Base-by-base conservation (phyloP, 2,797 vertebrate species). In the Nyctibius grandis region DNA sequence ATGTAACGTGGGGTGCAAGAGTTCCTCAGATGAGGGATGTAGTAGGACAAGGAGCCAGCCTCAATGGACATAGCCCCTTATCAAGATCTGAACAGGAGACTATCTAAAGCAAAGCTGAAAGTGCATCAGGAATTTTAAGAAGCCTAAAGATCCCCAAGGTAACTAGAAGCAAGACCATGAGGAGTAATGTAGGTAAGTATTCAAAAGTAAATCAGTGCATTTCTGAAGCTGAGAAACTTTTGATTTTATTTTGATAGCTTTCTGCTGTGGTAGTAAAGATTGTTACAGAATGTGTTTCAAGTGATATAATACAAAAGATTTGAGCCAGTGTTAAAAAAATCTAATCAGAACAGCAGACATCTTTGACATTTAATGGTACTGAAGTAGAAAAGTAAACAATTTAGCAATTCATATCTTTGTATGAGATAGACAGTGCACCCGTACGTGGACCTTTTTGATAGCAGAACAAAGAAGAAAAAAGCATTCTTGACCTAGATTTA, bases 121-220 rank as follows among this genome's bases (percentile, higher is more conserved):
- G 88, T 3, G 50, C 88, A 53, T 34, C 72, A 48, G 36, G 44
- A 81, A 19, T 89, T 67, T 33, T 72, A 36, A 91, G 89, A 88
- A 83, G 22, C 54, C 77, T 59, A 1, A 72, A 96, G 33, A 72
- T 78, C 91, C 83, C 77, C 76, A 63, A 68, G 88, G 64, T 83
- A 91, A 92, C 85, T 34, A 85, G 89, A 88, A 95, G 91, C 65
- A 89, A 72, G 89, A 73, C 89, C 93, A 95, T 97, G 96, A 95
- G 88, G 25, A 96, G 63, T 75, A 53, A 86, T 96, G 77, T 95
- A 96, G 93, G 96, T 96, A 81, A 91, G 95, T 92, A n/a, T 57
- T 79, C 15, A 9, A 1, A n/a, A n/a, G 26, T 23, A 40, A 75
- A 59, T 38, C 29, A 1, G 0, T 19, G 45, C 15, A 5, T 57